Conservation (phyloP, 2,888 invertebrate species). For the Habroteleia sp. region DNA sequence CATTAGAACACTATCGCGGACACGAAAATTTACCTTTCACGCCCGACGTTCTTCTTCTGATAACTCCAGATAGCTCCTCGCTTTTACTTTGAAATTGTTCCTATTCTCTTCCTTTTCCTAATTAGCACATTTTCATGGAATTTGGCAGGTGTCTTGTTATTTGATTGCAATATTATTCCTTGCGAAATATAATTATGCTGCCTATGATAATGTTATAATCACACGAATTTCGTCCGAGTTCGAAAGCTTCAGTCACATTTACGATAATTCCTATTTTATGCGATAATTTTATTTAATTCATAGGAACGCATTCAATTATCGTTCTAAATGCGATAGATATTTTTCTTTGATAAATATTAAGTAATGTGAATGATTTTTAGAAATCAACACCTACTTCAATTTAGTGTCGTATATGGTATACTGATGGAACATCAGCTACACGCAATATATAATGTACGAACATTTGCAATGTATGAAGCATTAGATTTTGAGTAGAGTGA, state of each 20-base stretch:
- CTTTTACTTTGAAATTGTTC: slow-evolving; percentile 29
- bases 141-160: slow-evolving; percentile 57
- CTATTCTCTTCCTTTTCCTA: slow-evolving; percentile 60
- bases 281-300: too few species aligned
- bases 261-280: too few species aligned
- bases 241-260: too few species aligned
- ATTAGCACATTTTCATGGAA: slow-evolving; percentile 68
- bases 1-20: slow-evolving; percentile 72
- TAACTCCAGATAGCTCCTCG: slow-evolving; percentile 11
- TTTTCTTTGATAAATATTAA: too few species aligned
- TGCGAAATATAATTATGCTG: slow-evolving; percentile 16
- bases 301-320: too few species aligned
- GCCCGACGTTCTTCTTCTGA: slow-evolving; percentile 12
- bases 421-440: slow-evolving; percentile 10
- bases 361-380: slow-evolving; percentile 1
- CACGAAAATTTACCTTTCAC: slow-evolving; percentile 67
- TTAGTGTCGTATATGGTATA: slow-evolving; percentile 1
- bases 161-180: slow-evolving; percentile 28
- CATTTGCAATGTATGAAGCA: slow-evolving; percentile 35
- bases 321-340: too few species aligned
- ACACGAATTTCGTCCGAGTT: slow-evolving; percentile 5
- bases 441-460: slow-evolving; percentile 18
- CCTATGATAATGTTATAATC: slow-evolving; percentile 13
- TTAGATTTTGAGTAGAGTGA: slow-evolving; percentile 31
- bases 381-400: slow-evolving; percentile 9